Base-by-base conservation (phyloP, 2,888 invertebrate species). In the Vanessa cardui region DNA sequence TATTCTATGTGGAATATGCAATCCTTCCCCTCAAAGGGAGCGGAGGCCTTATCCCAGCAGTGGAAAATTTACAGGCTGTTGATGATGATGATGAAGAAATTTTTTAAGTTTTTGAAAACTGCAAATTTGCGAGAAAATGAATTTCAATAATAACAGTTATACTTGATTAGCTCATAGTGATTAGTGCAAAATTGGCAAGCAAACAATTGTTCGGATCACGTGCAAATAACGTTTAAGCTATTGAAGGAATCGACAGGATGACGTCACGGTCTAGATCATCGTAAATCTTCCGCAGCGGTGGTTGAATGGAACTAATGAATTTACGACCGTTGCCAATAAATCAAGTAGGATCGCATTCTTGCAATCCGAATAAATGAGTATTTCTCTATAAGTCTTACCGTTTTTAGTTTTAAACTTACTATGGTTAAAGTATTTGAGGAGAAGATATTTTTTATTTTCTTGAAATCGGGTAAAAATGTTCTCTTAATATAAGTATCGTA, bases 261-360 rank as follows among this genome's bases (percentile, higher is more conserved):
- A 71, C 70, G 70, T 68, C 68, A 71, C 60, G 56, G 21, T 56
- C 54, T 58, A 66, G 63, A 67, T 70, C 64, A 64, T 61, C 61
- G 61, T 64, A 70, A 67, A 70, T 70, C 67, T 67, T 61, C 50
- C 64, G 45, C 46, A 50, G 61, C 62, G 20, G 60, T 65, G 68
- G 62, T 68, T 64, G 65, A 65, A 66, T 64, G 56, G 67, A 58
- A 70, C 65, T 71, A 71, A 71, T 71, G 71, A 68, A 68, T 71
- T 68, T 71, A 71, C 68, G 68, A 68, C 46, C 61, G 39, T n/a
- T 39, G 60, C 60, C 66, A 61, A 68, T 66, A 65, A 68, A 70
- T 68, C 70, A 68, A 63, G 61, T 18, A 39, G 65, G 45, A 56
- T 60, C 52, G 68, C 39, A 52, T 62, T 62, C 59, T 56, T n/a